These are phyloP conservation scores for Microtus obscurus DNA, from an alignment of 2,797 vertebrate genomes.

Conservation along the genomic window DNA sequence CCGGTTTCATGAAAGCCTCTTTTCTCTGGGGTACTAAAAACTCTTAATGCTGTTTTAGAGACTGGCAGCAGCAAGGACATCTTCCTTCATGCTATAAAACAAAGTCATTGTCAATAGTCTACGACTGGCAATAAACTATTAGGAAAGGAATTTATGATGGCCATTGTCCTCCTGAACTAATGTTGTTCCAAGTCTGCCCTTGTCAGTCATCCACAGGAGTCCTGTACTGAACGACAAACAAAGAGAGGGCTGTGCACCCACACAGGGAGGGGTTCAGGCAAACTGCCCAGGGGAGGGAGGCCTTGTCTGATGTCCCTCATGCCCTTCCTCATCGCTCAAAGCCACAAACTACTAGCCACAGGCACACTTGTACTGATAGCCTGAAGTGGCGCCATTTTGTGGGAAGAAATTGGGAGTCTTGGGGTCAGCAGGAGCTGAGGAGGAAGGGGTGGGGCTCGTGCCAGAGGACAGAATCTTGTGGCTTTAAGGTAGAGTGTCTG, in stretches of 20 bases:
- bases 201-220: constrained; percentile 82
- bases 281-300: constrained; percentile 69
- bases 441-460: too few relatives aligned
- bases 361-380: constrained; percentile 36
- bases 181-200: constrained; percentile 86
- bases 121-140: constrained; percentile 89
- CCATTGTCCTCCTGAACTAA: constrained; percentile 87
- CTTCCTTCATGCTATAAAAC: constrained; percentile 86
- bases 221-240: constrained; percentile 80
- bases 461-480: background rate
- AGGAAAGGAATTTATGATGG: constrained; percentile 89
- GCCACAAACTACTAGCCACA: constrained; percentile 35
- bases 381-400: constrained; percentile 36
- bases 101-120: constrained; percentile 86
- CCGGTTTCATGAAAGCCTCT: constrained; percentile 84
- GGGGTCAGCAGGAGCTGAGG: background rate
- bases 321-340: constrained; percentile 67
- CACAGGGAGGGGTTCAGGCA: constrained; percentile 6
- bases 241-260: constrained; percentile 73
- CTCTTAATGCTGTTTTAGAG: constrained; percentile 84
- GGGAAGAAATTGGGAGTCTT: constrained; percentile 42
- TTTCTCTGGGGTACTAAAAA: constrained; percentile 86
- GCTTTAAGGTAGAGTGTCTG: background rate
- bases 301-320: background rate
- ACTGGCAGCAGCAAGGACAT: constrained; percentile 79